Conservation (phyloP, 2,113 vertebrate species). For the Labrus mixtus region DNA sequence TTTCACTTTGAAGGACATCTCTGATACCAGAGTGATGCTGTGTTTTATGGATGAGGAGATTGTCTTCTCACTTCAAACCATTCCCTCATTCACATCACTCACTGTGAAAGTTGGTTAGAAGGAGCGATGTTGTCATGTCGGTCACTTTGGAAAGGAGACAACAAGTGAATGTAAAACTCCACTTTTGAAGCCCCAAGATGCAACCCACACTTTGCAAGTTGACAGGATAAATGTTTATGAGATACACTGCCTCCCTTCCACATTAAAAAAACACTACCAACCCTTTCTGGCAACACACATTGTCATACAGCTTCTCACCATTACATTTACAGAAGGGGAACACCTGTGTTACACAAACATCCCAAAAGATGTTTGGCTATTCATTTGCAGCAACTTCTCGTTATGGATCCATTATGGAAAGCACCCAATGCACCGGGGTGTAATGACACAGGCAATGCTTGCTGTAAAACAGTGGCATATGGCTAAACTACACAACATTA, state of each 20-base stretch:
- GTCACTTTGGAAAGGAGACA: conserved; percentile 32
- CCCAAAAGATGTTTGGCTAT: conserved; percentile 70
- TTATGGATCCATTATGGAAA: conserved; percentile 81
- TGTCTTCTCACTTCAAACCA: conserved; percentile 42
- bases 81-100: conserved; percentile 34
- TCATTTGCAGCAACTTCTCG: conserved; percentile 72
- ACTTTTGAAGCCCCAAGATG: conserved; percentile 29
- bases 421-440: conserved; percentile 75
- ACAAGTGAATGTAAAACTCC: conserved; percentile 31
- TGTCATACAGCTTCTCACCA: conserved; percentile 37
- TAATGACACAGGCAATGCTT: conserved; percentile 80
- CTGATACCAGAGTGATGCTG: conserved; percentile 42
- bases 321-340: conserved; percentile 55
- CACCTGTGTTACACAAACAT: conserved; percentile 78
- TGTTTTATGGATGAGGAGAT: conserved; percentile 64
- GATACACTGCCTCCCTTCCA: not conserved
- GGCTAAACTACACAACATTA: conserved; percentile 86
- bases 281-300: conserved; percentile 34
- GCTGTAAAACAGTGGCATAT: conserved; percentile 84
- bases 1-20: conserved; percentile 70
- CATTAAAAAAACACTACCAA: not conserved
- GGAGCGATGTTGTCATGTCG: conserved; percentile 45
- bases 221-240: too few species aligned
- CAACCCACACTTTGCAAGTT: not conserved
- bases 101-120: conserved; percentile 49